Percentiles rank a stretch among this genome's conserved stretches.
Conservation (phyloP, 2,888 invertebrate species). For the Polydesmus complanatus region DNA sequence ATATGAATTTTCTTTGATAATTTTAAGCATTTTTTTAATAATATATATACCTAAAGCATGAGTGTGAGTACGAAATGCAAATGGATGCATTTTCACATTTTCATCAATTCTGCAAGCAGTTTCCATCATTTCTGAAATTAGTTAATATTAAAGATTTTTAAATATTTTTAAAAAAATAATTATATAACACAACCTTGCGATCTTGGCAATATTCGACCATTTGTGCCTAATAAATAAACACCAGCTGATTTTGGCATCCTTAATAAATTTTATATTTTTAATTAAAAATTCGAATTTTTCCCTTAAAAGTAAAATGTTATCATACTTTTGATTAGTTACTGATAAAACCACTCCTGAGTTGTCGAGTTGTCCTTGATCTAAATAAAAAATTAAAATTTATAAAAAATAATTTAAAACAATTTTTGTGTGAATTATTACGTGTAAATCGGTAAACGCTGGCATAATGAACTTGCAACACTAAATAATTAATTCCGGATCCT, state of each 20-base stretch:
- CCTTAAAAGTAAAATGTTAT: constrained; percentile 21
- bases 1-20: too few species aligned
- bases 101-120: constrained; percentile 68
- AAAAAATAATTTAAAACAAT: too few species aligned
- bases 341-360: constrained; percentile 65
- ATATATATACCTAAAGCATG: constrained; percentile 55
- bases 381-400: neutral
- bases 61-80: constrained; percentile 90
- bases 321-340: constrained; percentile 61
- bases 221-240: constrained; percentile 75
- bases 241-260: constrained; percentile 59
- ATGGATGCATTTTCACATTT: constrained; percentile 74
- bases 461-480: constrained; percentile 90
- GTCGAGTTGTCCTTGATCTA: constrained; percentile 57
- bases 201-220: constrained; percentile 56
- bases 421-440: constrained; percentile 32
- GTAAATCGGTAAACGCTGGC: constrained; percentile 47
- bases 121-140: constrained; percentile 63
- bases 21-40: neutral
- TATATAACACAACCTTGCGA: constrained; percentile 1
- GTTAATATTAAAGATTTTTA: neutral
- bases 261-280: too few species aligned
- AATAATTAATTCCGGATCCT: constrained; percentile 64
- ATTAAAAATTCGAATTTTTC: too few species aligned
- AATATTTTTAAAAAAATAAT: neutral